A percentile compares a stretch with the other conserved stretches of the same genome.
Conservation (phyloP, 2,113 vertebrate genomes). For the Apodemus speciosus region DNA sequence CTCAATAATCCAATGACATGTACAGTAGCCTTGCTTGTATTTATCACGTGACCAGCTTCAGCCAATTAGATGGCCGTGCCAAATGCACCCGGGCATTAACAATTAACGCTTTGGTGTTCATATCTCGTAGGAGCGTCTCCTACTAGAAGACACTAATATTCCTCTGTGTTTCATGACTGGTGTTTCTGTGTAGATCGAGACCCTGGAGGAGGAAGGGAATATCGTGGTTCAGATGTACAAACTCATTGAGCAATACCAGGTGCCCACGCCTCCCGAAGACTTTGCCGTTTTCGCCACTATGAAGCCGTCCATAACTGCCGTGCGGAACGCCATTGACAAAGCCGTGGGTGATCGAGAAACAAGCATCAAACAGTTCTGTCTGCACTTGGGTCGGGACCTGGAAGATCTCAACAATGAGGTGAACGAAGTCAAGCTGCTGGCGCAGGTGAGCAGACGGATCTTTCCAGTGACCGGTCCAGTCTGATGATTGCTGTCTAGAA, state of each 20-base stretch:
- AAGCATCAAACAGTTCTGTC: constrained; percentile 85
- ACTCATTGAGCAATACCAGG: constrained; percentile 87
- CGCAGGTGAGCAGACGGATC: constrained; percentile 82
- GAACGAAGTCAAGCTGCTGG: constrained; percentile 81
- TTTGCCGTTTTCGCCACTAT: constrained; percentile 87
- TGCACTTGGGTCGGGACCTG: constrained; percentile 86
- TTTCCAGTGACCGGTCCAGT: background rate
- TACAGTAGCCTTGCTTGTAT: background rate
- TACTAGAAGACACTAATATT: background rate
- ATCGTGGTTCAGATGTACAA: constrained; percentile 88
- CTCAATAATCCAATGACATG: background rate
- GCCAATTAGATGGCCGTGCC: background rate
- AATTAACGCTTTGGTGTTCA: background rate
- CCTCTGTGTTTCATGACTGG: background rate
- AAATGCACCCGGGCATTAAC: background rate
- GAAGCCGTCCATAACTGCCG: constrained; percentile 81
- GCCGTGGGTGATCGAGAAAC: constrained; percentile 82
- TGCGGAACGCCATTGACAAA: constrained; percentile 85
- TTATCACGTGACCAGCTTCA: background rate
- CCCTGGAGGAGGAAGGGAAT: constrained; percentile 86
- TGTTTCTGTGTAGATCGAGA: constrained; percentile 84
- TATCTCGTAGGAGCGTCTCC: accelerated
- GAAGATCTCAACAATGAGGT: constrained; percentile 86
- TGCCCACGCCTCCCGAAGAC: constrained; percentile 89
- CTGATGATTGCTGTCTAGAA: background rate